Base-by-base conservation (phyloP, 64 coral and sea anemone species). In the Hydrozoanthus tunicans region DNA sequence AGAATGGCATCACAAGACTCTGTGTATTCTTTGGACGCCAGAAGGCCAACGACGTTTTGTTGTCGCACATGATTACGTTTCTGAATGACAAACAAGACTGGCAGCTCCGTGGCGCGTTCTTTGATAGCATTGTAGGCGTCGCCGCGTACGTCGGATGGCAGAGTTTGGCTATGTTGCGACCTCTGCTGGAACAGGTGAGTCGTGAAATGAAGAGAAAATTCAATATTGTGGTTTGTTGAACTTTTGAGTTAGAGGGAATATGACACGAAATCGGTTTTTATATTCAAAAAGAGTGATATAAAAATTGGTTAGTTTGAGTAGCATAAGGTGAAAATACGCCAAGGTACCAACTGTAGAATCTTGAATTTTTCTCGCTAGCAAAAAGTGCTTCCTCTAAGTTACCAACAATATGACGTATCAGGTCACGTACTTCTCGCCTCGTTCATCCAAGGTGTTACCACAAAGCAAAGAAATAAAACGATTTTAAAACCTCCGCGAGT, bases 1-100 rank as follows among this genome's bases (percentile, higher is more conserved):
- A 98, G 77, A 98, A 95, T 70, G 96, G 93, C 77, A 98, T 98
- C 56, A 98, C 96, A 55, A 90, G 94, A 15, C 91, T 98, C 6
- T 98, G 96, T 32, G 96, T 98, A 70, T 98, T 98, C 71, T 98
- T 98, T 90, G 96, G 96, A 86, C 93, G 96, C 7, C 96, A 98
- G 77, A 98, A 98, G 60, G 96, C 96, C 6, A 98, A 98, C 27
- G 96, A 98, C 56, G 93, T 98, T 6, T 77, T 98, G 12, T 53
- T 98, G 77, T 98, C 96, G 0, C 96, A 95, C 64, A 98, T 98
- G 96, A 98, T 98, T 32, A 98, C 96, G 6, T 98, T 98, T 70
- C 65, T 98, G 3, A 98, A 98, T 86, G 96, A 98, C 63, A 98
- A 98, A 62, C 91, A 93, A 61, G 96, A 98, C 75, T 98, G 93